These are phyloP conservation scores for Oasisia sp. DNA, from an alignment of 2,888 invertebrate species.

Conservation along the genomic window DNA sequence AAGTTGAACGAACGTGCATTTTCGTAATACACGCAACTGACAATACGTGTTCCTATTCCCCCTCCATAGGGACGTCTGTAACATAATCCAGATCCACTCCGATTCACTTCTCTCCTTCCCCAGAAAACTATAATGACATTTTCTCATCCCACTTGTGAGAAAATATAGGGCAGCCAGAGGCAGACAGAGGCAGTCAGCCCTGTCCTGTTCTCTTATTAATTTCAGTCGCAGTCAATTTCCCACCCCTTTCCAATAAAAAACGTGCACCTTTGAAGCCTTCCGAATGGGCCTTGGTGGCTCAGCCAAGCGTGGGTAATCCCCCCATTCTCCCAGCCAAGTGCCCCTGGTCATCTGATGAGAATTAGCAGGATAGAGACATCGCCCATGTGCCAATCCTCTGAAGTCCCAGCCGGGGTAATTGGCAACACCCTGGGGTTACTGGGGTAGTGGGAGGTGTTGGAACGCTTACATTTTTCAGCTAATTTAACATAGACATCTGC, in stretches of 20 bases:
- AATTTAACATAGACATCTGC: slow-evolving; percentile 17
- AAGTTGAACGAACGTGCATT: neutral
- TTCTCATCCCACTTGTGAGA: neutral
- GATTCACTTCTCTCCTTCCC: neutral
- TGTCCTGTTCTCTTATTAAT: neutral
- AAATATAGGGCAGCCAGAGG: neutral
- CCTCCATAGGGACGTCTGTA: neutral
- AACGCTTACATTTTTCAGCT: neutral
- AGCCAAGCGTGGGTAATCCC: slow-evolving; percentile 1
- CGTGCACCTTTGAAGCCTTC: neutral
- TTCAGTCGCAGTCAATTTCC: slow-evolving; percentile 10
- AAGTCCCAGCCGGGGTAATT: neutral
- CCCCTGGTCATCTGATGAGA: neutral
- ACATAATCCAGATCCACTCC: neutral
- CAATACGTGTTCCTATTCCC: neutral
- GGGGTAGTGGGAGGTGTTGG: neutral
- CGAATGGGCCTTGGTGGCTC: neutral
- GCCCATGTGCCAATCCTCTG: neutral
- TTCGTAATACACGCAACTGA: neutral
- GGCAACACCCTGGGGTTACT: neutral
- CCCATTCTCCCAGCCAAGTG: neutral
- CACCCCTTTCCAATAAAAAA: neutral
- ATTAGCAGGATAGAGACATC: slow-evolving; percentile 5
- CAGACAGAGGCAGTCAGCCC: neutral
- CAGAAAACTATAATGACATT: neutral